phyloP scores from a whole-genome alignment of 2,797 vertebrate genomes.

The Mastacembelus armatus region DNA sequence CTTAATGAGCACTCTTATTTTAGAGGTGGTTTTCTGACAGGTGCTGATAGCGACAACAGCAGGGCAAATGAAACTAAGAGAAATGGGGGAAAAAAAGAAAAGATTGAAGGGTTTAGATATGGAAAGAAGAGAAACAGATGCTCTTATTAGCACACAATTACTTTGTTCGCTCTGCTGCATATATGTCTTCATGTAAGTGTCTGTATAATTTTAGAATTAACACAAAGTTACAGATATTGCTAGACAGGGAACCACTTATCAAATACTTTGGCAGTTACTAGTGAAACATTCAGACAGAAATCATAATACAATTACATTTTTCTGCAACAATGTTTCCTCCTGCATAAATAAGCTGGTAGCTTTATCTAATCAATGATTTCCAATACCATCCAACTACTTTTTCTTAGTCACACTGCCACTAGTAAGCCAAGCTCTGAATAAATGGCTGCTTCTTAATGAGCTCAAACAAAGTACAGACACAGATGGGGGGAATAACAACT shows the following conservation, averaged over 20 bases:
- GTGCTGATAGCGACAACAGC: constrained; percentile 38
- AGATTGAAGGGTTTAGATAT: constrained; percentile 45
- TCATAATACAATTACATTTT: too few relatives aligned
- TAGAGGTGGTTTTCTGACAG: constrained; percentile 40
- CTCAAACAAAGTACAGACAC: constrained; percentile 49
- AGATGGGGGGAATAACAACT: constrained; percentile 53
- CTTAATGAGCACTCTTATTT: constrained; percentile 28
- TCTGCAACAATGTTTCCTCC: constrained; percentile 5
- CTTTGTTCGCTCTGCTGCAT: constrained; percentile 7
- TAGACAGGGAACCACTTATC: not conserved
- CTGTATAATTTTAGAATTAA: not conserved
- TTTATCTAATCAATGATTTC: constrained; percentile 61
- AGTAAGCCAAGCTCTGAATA: constrained; percentile 48
- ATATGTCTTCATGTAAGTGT: not conserved
- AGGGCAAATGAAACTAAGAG: constrained; percentile 46
- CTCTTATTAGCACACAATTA: constrained; percentile 56
- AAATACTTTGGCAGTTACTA: not conserved
- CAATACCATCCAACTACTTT: constrained; percentile 34
- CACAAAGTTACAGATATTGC: not conserved
- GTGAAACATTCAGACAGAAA: constrained; percentile 1
- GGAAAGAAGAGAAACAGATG: constrained; percentile 39
- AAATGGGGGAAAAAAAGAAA: constrained; percentile 27
- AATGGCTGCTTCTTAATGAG: constrained; percentile 42
- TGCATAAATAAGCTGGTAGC: constrained; percentile 38
- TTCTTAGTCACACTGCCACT: constrained; percentile 21